These are phyloP conservation scores for Cistogaster globosa DNA, from an alignment of 2,888 invertebrate genomes.

Conservation along the genomic window DNA sequence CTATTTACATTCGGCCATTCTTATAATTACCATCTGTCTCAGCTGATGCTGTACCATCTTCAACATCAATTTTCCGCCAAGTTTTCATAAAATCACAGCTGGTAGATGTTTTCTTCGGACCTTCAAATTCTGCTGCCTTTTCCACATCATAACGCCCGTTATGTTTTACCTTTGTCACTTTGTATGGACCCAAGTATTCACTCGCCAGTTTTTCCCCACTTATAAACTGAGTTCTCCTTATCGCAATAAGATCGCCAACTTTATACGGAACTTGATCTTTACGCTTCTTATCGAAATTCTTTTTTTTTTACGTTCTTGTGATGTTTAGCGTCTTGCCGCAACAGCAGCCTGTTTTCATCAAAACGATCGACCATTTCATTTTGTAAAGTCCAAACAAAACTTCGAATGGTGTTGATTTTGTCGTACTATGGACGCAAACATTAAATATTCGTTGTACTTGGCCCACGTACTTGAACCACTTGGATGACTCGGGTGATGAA, in stretches of 20 bases:
- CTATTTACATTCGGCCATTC: too few species aligned
- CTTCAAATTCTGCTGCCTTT: neutral
- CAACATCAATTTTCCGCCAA: too few species aligned
- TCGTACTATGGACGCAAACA: too few species aligned
- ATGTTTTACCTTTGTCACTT: neutral
- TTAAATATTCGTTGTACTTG: too few species aligned
- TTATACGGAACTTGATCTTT: neutral
- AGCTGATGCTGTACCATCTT: too few species aligned
- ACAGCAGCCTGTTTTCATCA: conserved; percentile 16
- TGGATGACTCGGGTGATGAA: too few species aligned
- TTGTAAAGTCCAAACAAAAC: neutral
- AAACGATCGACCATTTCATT: neutral
- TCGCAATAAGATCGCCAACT: conserved; percentile 23
- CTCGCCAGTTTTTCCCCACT: neutral
- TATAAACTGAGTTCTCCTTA: conserved; percentile 8
- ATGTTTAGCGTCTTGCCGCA: conserved; percentile 19
- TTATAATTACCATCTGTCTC: too few species aligned
- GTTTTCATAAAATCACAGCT: too few species aligned
- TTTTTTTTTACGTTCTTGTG: neutral
- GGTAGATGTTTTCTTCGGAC: too few species aligned
- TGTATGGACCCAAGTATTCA: neutral
- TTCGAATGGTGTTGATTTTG: too few species aligned
- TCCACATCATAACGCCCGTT: neutral
- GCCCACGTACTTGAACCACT: too few species aligned
- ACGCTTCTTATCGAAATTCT: too few species aligned